phyloP scores from a whole-genome alignment of 2,113 vertebrate genomes.

The Noctilio leporinus region DNA sequence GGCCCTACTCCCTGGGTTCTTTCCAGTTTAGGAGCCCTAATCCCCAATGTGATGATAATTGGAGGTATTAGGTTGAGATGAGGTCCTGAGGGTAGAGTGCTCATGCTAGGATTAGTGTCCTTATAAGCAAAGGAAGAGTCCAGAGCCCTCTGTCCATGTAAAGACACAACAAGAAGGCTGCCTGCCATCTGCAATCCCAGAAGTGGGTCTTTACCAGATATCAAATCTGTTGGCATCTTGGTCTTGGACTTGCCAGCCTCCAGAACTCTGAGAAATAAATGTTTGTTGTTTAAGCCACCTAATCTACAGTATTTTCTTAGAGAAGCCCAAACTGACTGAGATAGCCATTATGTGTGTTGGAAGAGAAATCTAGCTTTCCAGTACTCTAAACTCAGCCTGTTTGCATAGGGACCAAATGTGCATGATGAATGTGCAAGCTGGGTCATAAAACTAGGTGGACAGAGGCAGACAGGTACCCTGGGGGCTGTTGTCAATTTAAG shows the following conservation, averaged over 20 bases:
- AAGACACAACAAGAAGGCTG: neutral
- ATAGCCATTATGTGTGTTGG: neutral
- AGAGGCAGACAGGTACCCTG: neutral
- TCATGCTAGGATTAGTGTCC: neutral
- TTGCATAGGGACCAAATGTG: neutral
- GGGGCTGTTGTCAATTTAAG: neutral
- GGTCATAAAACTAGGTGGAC: neutral
- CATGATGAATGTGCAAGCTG: neutral
- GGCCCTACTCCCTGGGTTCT: neutral
- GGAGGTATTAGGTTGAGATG: neutral
- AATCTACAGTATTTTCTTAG: neutral
- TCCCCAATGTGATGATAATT: neutral
- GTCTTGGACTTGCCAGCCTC: neutral
- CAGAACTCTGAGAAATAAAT: neutral
- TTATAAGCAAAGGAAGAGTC: neutral
- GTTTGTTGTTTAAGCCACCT: neutral
- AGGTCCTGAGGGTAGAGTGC: neutral
- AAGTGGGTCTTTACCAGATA: neutral
- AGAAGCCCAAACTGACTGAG: neutral
- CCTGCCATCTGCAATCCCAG: neutral
- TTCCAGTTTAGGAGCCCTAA: neutral
- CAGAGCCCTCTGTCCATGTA: neutral
- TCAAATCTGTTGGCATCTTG: neutral
- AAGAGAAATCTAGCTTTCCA: neutral
- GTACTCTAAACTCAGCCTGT: neutral